These are phyloP conservation scores for Biston stratarius DNA, from an alignment of 2,888 invertebrate species.

Conservation along the genomic window DNA sequence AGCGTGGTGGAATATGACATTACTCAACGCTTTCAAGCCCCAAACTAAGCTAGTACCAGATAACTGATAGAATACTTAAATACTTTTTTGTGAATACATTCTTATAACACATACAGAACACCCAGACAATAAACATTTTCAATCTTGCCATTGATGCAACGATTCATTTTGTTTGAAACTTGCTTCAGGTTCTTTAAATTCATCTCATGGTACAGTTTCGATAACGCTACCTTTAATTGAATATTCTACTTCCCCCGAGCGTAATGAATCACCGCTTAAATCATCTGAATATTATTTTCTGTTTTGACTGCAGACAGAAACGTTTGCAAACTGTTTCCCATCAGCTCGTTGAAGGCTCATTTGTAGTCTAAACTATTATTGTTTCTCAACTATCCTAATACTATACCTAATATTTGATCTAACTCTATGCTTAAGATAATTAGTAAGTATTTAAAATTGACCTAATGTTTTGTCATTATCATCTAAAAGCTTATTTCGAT, in stretches of 20 bases:
- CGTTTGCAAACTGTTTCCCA: conserved; percentile 8
- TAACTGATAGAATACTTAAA: too few species aligned
- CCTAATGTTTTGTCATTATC: too few species aligned
- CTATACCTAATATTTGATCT: too few species aligned
- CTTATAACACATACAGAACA: too few species aligned
- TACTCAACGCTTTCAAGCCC: too few species aligned
- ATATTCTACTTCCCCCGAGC: conserved; percentile 8
- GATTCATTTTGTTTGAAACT: conserved; percentile 1
- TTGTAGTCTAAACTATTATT: background rate
- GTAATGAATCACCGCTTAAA: conserved; percentile 22
- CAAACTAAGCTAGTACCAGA: too few species aligned
- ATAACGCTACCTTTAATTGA: conserved; percentile 26
- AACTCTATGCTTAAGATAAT: too few species aligned
- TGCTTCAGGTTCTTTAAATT: conserved; percentile 20
- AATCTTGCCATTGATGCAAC: background rate
- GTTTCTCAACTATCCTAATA: background rate
- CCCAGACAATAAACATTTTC: background rate
- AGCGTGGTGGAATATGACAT: too few species aligned
- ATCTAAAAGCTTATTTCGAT: too few species aligned
- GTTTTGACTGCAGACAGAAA: conserved; percentile 20
- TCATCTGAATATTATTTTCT: conserved; percentile 10
- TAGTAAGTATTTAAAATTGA: too few species aligned
- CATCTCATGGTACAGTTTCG: conserved; percentile 23
- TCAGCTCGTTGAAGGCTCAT: background rate
- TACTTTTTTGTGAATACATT: too few species aligned